These are phyloP conservation scores for Calliopsis andreniformis DNA, from an alignment of 1,140 invertebrate genomes.

Conservation along the genomic window DNA sequence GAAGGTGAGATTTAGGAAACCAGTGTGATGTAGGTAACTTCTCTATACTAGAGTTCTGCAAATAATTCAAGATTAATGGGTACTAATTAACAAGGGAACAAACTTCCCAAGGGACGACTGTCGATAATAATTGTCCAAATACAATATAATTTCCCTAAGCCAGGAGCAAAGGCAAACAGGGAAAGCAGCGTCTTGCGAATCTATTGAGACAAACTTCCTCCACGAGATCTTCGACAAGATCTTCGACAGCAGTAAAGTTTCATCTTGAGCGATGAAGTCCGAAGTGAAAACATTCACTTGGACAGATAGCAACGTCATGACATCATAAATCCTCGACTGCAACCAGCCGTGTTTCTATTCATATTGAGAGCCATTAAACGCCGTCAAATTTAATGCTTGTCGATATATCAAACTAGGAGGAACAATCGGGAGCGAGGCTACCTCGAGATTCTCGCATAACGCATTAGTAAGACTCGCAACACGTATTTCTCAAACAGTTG, in stretches of 20 bases:
- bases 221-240: not conserved
- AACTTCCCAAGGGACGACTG: no score
- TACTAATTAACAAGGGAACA: no score
- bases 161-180: no score
- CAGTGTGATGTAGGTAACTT: no score
- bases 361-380: constrained; percentile 10
- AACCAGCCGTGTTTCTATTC: constrained; percentile 1
- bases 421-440: constrained; percentile 5
- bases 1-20: no score
- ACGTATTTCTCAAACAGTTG: constrained; percentile 2
- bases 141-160: no score
- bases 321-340: constrained; percentile 16
- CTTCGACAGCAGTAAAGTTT: not conserved
- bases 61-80: no score
- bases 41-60: no score
- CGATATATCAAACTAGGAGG: constrained; percentile 19
- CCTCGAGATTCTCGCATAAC: not conserved
- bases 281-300: not conserved
- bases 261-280: not conserved
- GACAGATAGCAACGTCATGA: not conserved
- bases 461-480: not conserved
- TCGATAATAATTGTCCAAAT: no score
- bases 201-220: no score
- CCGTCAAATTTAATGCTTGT: constrained; percentile 11
- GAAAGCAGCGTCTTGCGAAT: not conserved